A percentile compares a stretch with the other conserved stretches of the same genome.
Conservation (phyloP, 2,113 vertebrate genomes). For the Cettia cetti region DNA sequence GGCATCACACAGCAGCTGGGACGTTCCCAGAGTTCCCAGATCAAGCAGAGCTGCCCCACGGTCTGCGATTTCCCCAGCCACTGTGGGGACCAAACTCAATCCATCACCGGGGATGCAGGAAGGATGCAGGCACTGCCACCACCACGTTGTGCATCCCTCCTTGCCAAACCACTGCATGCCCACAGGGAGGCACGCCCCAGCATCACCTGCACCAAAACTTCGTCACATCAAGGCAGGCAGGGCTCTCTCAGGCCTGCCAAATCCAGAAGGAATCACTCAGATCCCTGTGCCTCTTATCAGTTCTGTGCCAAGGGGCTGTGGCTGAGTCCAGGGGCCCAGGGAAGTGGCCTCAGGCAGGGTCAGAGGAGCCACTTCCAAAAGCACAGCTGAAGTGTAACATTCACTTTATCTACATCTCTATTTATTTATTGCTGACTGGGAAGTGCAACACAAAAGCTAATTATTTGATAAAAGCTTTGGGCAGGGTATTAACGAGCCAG, state of each 20-base stretch:
- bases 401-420: neutral
- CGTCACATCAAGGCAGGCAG: neutral
- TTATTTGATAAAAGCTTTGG: conserved; percentile 34
- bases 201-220: rapidly evolving
- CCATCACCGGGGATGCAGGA: rapidly evolving
- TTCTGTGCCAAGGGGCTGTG: rapidly evolving
- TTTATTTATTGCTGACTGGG: conserved; percentile 42
- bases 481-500: conserved; percentile 16
- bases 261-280: neutral
- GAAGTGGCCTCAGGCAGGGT: neutral
- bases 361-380: neutral
- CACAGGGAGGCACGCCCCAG: neutral
- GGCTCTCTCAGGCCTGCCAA: neutral
- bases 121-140: neutral
- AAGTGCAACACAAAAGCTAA: neutral
- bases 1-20: rapidly evolving
- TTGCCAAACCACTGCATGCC: rapidly evolving
- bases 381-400: neutral
- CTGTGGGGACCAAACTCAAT: rapidly evolving
- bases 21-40: neutral
- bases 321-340: neutral
- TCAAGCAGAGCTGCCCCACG: neutral
- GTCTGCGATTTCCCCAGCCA: neutral
- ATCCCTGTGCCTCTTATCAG: neutral
- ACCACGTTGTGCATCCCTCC: rapidly evolving